These are phyloP conservation scores for Pachydiplax longipennis DNA, from an alignment of 2,888 invertebrate genomes.

Conservation along the genomic window DNA sequence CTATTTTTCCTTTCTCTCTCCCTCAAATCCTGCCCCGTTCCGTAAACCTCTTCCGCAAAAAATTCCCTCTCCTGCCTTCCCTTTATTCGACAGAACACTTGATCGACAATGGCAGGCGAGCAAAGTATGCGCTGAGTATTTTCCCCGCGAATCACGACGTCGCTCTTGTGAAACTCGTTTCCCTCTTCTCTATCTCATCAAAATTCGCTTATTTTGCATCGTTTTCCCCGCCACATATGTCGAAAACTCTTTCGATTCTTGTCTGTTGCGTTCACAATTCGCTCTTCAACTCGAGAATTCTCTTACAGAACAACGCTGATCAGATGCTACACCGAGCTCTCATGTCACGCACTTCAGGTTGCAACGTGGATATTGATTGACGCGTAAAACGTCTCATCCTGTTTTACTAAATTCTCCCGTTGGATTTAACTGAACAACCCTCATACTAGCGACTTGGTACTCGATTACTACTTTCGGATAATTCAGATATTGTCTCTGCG, in stretches of 20 bases:
- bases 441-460: no score
- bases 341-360: no score
- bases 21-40: neutral
- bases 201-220: neutral
- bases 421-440: no score
- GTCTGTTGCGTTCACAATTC: neutral
- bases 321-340: no score
- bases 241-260: neutral
- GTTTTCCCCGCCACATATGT: neutral
- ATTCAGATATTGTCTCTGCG: no score
- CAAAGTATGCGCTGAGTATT: neutral
- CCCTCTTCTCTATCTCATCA: neutral
- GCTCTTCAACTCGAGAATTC: neutral
- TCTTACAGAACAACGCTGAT: no score
- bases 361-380: no score
- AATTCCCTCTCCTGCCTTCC: neutral
- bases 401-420: no score
- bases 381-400: no score
- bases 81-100: conserved; percentile 24
- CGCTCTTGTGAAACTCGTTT: neutral
- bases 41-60: neutral
- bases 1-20: neutral
- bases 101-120: conserved; percentile 26
- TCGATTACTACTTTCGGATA: no score
- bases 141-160: conserved; percentile 1